Conservation (phyloP, 2,888 invertebrate genomes). For the Diarsia dahlii region DNA sequence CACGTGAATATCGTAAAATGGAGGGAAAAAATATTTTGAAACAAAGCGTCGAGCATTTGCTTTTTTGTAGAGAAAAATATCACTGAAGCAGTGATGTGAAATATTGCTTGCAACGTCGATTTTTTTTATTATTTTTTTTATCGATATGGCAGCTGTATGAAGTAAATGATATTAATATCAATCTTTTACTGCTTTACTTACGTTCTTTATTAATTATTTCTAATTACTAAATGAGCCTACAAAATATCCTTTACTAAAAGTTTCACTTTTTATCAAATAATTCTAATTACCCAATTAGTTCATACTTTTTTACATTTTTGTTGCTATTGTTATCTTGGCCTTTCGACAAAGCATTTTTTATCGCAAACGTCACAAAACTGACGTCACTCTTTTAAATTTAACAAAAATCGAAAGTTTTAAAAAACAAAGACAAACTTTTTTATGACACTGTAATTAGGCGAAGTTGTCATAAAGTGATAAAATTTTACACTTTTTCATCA, state of each 20-base stretch:
- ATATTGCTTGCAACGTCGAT: conserved; percentile 17
- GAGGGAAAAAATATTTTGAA: conserved; percentile 17
- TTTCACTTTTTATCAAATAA: conserved; percentile 1
- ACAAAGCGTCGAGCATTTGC: conserved; percentile 26
- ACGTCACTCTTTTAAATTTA: conserved; percentile 48
- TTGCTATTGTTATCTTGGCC: neutral
- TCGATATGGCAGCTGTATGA: no score
- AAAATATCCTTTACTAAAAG: conserved; percentile 1
- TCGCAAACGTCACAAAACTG: conserved; percentile 35
- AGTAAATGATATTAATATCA: neutral
- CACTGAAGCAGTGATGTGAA: conserved; percentile 24
- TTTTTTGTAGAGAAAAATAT: conserved; percentile 41
- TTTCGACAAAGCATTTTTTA: conserved; percentile 39
- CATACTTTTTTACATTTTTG: neutral
- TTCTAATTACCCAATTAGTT: conserved; percentile 23
- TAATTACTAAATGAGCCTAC: conserved; percentile 4
- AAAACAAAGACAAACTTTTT: conserved; percentile 62
- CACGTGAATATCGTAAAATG: conserved; percentile 28
- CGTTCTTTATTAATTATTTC: neutral
- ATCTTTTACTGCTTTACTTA: neutral
- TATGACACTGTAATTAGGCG: conserved; percentile 62
- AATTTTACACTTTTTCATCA: conserved; percentile 58
- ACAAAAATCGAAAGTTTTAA: conserved; percentile 72
- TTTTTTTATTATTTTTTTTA: neutral
- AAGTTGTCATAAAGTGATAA: conserved; percentile 67